These are phyloP conservation scores for Steromphala cineraria DNA, from an alignment of 2,888 invertebrate species.

Conservation along the genomic window DNA sequence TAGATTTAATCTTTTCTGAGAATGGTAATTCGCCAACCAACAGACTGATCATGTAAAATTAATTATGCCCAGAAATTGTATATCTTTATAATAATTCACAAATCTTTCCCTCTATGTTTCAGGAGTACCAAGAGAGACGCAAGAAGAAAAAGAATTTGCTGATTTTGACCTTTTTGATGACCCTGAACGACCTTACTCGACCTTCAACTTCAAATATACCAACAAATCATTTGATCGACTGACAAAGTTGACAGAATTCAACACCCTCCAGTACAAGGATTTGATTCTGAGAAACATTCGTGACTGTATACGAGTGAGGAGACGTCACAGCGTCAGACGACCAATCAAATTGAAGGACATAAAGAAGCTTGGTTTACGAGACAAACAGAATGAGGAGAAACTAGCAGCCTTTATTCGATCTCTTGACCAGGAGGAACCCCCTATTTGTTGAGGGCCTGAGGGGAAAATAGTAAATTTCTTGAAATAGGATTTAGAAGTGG, in stretches of 20 bases:
- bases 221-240: constrained; percentile 74
- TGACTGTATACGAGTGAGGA: constrained; percentile 60
- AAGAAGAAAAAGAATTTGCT: constrained; percentile 75
- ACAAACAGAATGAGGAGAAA: constrained; percentile 40
- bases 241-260: constrained; percentile 75
- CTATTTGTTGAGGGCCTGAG: background rate
- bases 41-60: no score
- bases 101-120: background rate
- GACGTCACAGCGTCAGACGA: constrained; percentile 49
- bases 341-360: constrained; percentile 63
- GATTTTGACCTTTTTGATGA: constrained; percentile 76
- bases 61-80: background rate
- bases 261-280: constrained; percentile 72
- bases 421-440: constrained; percentile 26
- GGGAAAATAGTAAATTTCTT: no score
- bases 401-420: constrained; percentile 34
- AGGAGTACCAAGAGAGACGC: constrained; percentile 73
- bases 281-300: constrained; percentile 71
- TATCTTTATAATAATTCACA: no score
- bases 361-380: constrained; percentile 48
- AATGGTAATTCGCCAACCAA: no score
- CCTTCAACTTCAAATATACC: constrained; percentile 76
- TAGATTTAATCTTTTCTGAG: no score
- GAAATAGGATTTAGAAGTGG: no score
- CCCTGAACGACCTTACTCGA: constrained; percentile 74